Base-by-base conservation (phyloP, 2,888 invertebrate genomes). In the Hesperia comma region DNA sequence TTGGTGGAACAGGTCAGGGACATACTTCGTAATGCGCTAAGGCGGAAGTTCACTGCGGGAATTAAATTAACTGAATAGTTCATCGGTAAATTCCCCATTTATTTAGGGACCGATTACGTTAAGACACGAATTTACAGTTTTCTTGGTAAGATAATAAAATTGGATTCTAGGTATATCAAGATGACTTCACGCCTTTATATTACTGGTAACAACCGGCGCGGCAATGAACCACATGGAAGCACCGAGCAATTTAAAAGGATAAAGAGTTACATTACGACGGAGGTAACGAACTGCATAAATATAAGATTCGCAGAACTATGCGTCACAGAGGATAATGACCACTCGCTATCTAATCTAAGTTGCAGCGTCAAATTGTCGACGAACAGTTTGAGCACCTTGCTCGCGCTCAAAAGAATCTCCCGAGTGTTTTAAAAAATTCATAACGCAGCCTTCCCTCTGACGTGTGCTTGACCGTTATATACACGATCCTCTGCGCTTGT, bases 261-360 rank as follows among this genome's bases (percentile, higher is more conserved):
- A 54, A 62, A 46, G 66, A 61, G 54, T 54, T 54, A 54, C 62
- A 62, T 43, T 60, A 66, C 40, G 17, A 19, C 53, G 54, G 66
- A 61, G 66, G 37, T 55, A 67, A 67, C 66, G 66, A 61, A 67
- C 66, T 46, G 46, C 37, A 66, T 53, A 53, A 62, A 60, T 60
- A 55, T 61, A 55, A 60, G 55, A 21, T 83, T 61, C 53, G 81
- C 82, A 80, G 75, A 81, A 78, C 73, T 76, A 70, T 76, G 79
- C 78, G 61, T 67, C 77, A 77, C 77, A 71, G 80, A 77, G 86
- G 88, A 84, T 86, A 88, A 87, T 83, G 88, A 88, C 88, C 88
- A 85, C 74, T 72, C 78, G 85, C 85, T 87, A 89, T 89, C 88
- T 88, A 87, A 88, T 88, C 89, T 86, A 75, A 55, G 40, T 55